A percentile compares a stretch with the other conserved stretches of the same genome.
Conservation (phyloP, 2,113 vertebrate species). For the Myrmecophaga tridactyla region DNA sequence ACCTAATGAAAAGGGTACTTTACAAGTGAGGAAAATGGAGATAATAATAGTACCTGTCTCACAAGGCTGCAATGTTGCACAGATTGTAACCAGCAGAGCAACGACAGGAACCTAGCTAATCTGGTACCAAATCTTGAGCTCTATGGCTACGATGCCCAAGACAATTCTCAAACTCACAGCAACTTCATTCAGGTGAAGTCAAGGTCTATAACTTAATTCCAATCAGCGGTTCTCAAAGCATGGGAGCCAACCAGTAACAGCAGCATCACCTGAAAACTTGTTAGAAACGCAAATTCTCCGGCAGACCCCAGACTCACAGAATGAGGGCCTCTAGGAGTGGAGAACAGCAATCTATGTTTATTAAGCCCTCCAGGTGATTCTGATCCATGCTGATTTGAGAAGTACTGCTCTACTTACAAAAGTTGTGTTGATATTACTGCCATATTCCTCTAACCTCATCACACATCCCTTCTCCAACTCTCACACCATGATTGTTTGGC, state of each 20-base stretch:
- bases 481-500: background rate
- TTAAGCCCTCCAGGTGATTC: background rate
- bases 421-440: background rate
- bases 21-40: background rate
- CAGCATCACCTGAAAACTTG: background rate
- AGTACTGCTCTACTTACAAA: background rate
- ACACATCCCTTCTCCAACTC: background rate
- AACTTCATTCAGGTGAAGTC: background rate
- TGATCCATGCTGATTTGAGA: background rate
- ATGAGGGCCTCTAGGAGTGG: background rate
- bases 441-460: background rate
- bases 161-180: background rate
- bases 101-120: background rate
- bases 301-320: background rate
- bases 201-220: background rate
- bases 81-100: background rate
- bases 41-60: background rate
- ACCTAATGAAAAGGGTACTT: background rate
- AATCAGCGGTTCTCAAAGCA: background rate
- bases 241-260: background rate
- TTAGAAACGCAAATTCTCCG: background rate
- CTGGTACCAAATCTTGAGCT: background rate
- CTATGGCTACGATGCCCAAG: background rate
- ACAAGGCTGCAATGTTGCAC: background rate
- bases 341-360: background rate